A percentile compares a stretch with the other conserved stretches of the same genome.
Evolutionary conservation across 2,113 vertebrate species (phyloP).

Genomic region (Typhlomys cinereus): DNA sequence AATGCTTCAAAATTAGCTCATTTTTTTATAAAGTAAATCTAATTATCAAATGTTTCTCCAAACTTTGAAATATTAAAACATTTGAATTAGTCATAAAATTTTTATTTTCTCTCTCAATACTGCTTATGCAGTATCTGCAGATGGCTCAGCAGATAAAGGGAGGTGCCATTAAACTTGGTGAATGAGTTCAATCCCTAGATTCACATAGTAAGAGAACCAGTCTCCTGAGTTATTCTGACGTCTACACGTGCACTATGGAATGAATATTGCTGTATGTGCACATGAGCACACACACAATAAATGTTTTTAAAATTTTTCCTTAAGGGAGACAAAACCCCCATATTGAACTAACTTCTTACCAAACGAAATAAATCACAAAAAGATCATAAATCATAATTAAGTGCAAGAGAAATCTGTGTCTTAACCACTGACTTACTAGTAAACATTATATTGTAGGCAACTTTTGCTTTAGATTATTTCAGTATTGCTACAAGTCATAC

Average conservation of each 20-base stretch:
- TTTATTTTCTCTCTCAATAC: background rate
- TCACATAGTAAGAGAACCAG: no score
- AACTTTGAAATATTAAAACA: background rate
- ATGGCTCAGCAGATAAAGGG: no score
- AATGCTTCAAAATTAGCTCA: constrained; percentile 23
- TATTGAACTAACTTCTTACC: background rate
- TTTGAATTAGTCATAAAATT: background rate
- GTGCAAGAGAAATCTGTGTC: background rate
- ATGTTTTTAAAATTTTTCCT: no score
- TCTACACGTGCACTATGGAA: no score
- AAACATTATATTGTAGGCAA: constrained; percentile 19
- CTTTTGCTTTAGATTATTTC: background rate
- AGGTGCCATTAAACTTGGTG: no score
- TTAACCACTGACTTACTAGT: background rate
- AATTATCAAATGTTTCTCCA: background rate
- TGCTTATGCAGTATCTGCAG: background rate
- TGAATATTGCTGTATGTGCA: no score
- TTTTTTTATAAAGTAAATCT: background rate
- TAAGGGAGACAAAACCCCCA: background rate
- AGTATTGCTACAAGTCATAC: background rate
- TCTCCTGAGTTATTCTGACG: no score
- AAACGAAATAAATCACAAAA: constrained; percentile 25
- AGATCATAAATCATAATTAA: background rate
- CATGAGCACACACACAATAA: no score
- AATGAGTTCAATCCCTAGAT: no score